These are phyloP conservation scores for Cylas formicarius DNA, from an alignment of 1,140 invertebrate species.

Conservation along the genomic window DNA sequence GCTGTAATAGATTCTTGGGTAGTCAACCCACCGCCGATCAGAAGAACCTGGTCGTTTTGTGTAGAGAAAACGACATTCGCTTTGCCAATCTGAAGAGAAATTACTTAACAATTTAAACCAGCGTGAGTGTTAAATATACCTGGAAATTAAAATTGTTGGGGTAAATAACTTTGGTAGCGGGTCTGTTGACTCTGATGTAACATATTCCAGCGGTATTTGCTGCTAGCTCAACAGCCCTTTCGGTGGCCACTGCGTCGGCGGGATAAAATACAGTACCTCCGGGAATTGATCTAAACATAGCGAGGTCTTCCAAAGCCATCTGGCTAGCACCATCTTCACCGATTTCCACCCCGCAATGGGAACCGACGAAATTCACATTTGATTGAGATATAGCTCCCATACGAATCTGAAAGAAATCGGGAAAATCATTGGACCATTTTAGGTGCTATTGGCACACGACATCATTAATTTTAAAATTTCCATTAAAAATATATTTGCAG, in stretches of 20 bases:
- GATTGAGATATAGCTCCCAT: constrained; percentile 99
- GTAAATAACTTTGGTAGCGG: constrained; percentile 83
- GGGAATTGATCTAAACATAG: constrained; percentile 90
- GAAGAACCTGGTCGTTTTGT: constrained; percentile 66
- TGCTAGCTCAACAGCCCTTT: constrained; percentile 92
- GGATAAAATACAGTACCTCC: constrained; percentile 95
- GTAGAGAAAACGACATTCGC: constrained; percentile 71
- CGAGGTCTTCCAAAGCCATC: constrained; percentile 97
- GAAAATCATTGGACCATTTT: not conserved
- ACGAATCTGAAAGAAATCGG: constrained; percentile 62
- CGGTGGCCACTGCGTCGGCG: constrained; percentile 87
- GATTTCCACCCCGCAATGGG: constrained; percentile 92
- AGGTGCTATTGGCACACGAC: not conserved
- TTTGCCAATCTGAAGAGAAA: constrained; percentile 56
- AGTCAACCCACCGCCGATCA: constrained; percentile 91
- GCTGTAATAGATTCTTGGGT: constrained; percentile 85
- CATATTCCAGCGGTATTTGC: constrained; percentile 93
- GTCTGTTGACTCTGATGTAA: constrained; percentile 92
- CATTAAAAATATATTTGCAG: no score
- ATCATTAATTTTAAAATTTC: not conserved
- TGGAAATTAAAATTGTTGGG: constrained; percentile 76
- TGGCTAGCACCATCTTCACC: constrained; percentile 97
- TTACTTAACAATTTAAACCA: not conserved
- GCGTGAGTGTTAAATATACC: constrained; percentile 42
- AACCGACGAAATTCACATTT: constrained; percentile 94